Conservation (phyloP, 2,888 invertebrate genomes). For the Cerceris ruficornis region DNA sequence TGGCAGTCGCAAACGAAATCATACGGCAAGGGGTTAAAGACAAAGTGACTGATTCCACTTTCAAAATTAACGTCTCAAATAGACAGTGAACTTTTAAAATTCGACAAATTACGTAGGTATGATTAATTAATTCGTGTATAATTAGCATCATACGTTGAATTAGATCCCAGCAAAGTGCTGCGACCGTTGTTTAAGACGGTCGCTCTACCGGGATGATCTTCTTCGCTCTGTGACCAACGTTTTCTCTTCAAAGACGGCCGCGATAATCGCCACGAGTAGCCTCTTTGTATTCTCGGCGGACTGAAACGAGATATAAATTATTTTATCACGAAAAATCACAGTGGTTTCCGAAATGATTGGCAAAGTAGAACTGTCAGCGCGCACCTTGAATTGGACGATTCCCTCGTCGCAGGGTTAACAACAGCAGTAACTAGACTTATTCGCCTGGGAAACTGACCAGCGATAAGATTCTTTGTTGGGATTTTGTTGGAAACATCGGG, state of each 20-base stretch:
- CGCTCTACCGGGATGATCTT: constrained; percentile 80
- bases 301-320: constrained; percentile 46
- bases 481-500: constrained; percentile 84
- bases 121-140: background rate
- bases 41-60: no score
- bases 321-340: background rate
- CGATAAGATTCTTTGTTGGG: constrained; percentile 79
- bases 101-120: no score
- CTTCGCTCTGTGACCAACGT: constrained; percentile 81
- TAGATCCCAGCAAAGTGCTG: constrained; percentile 74
- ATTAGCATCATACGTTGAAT: constrained; percentile 72
- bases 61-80: no score
- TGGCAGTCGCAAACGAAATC: no score
- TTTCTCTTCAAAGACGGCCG: constrained; percentile 88
- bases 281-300: constrained; percentile 84
- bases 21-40: no score
- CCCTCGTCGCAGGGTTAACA: constrained; percentile 75
- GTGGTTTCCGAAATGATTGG: background rate
- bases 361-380: background rate
- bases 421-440: constrained; percentile 77
- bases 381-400: constrained; percentile 71
- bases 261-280: constrained; percentile 90
- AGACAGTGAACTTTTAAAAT: no score
- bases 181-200: constrained; percentile 81
- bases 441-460: constrained; percentile 74